Evolutionary conservation across 2,113 vertebrate species (phyloP), one percentile per base, ranked within the genome.

Genomic region (Malurus elegans): DNA sequence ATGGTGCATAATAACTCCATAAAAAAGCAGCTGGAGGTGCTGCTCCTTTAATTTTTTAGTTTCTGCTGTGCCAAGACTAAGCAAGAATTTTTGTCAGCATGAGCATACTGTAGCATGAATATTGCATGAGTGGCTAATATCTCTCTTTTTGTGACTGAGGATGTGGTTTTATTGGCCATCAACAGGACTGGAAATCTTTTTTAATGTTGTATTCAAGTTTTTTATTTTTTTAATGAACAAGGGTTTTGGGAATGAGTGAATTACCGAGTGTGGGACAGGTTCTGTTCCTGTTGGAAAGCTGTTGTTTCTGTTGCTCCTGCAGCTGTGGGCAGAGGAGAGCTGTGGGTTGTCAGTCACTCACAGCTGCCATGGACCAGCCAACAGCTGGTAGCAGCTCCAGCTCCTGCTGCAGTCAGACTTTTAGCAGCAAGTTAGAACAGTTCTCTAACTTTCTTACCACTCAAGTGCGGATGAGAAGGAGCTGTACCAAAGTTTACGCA

Each of bases 1-100:
- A 3, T 15, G 40, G 42, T 74, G 83, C 1, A 0, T 32, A 56
- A 8, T 23, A 82, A 44, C 7, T 6, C 15, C 1, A 1, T 60
- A 28, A 42, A 67, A 79, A 38, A 64, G 32, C 21, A 66, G 10
- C 6, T 8, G 36, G 34, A 60, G 42, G 23, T 75, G 60, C 19
- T 58, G 24, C 25, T 84, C 6, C 40, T 80, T 47, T 65, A 19
- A 31, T 74, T 74, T 64, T 47, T 40, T 24, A 38, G 31, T 45
- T 85, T 61, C 54, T 86, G 32, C 3, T 44, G 16, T 71, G 62
- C 79, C 20, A 53, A 53, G 26, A 21, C 25, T 53, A 28, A 73
- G 40, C 10, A 19, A 56, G 47, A 36, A 18, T 12, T 83, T 76
- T 16, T 88, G 54, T 70, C 38, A 65, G 29, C 12, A 19, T 6